phyloP scores from a whole-genome alignment of 2,888 invertebrate genomes.

The Tortrix viridana region DNA sequence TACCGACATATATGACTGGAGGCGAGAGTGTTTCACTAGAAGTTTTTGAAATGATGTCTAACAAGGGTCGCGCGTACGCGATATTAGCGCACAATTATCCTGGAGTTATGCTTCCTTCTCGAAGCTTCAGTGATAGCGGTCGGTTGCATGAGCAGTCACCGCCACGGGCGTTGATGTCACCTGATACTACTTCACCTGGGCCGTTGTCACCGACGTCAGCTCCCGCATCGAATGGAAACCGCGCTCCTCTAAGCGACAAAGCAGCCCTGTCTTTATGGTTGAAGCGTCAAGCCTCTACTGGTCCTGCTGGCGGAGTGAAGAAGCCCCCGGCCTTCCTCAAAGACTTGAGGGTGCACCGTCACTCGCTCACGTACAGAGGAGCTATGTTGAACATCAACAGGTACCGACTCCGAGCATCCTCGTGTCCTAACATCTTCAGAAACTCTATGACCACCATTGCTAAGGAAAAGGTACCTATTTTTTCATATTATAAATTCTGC shows the following conservation, averaged over 20 bases:
- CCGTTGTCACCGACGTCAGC: conserved; percentile 59
- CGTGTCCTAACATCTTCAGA: conserved; percentile 95
- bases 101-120: conserved; percentile 87
- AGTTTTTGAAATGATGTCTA: conserved; percentile 89
- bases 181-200: conserved; percentile 56
- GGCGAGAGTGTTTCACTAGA: conserved; percentile 91
- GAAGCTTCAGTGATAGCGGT: conserved; percentile 88
- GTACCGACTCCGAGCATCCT: conserved; percentile 91
- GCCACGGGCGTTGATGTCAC: conserved; percentile 64
- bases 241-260: conserved; percentile 65
- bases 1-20: conserved; percentile 92
- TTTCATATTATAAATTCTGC: conserved; percentile 3
- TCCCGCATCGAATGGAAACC: conserved; percentile 50
- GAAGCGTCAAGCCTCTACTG: conserved; percentile 72
- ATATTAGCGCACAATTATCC: conserved; percentile 90
- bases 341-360: conserved; percentile 89
- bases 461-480: conserved; percentile 86
- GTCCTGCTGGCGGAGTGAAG: conserved; percentile 61
- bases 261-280: conserved; percentile 84
- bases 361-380: conserved; percentile 92
- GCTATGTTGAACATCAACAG: conserved; percentile 94
- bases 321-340: conserved; percentile 88
- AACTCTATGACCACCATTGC: conserved; percentile 94
- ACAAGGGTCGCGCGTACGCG: conserved; percentile 88
- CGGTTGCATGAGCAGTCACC: conserved; percentile 72